Conservation (phyloP, 2,113 vertebrate species). For the Rhinopomastus cyanomelas region DNA sequence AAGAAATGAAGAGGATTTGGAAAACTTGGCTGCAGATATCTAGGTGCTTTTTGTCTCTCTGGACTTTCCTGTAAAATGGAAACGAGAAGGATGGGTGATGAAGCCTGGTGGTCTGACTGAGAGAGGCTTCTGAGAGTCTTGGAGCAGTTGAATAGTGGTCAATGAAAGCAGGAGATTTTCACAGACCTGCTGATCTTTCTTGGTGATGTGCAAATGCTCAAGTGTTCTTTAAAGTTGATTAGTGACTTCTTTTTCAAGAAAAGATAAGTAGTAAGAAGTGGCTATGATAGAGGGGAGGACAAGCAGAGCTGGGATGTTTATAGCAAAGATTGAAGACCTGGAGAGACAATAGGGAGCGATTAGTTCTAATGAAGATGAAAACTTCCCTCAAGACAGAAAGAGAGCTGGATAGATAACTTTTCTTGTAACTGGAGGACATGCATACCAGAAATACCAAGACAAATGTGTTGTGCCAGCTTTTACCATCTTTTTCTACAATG, state of each 20-base stretch:
- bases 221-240: neutral
- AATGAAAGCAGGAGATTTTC: neutral
- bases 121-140: neutral
- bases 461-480: neutral
- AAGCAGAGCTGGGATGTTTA: neutral
- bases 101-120: neutral
- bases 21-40: neutral
- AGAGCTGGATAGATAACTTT: neutral
- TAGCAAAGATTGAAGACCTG: neutral
- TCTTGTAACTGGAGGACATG: neutral
- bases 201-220: neutral
- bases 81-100: neutral
- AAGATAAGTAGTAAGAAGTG: neutral
- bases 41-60: neutral
- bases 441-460: neutral
- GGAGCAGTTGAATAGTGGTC: neutral
- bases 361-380: constrained; percentile 32
- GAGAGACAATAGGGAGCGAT: neutral
- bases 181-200: neutral
- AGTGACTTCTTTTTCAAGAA: neutral
- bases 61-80: neutral
- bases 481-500: neutral
- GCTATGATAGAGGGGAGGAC: neutral
- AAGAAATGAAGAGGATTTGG: neutral
- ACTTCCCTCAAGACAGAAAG: neutral